phyloP scores from a whole-genome alignment of 1,140 invertebrate genomes.

The Drosophila melanica region DNA sequence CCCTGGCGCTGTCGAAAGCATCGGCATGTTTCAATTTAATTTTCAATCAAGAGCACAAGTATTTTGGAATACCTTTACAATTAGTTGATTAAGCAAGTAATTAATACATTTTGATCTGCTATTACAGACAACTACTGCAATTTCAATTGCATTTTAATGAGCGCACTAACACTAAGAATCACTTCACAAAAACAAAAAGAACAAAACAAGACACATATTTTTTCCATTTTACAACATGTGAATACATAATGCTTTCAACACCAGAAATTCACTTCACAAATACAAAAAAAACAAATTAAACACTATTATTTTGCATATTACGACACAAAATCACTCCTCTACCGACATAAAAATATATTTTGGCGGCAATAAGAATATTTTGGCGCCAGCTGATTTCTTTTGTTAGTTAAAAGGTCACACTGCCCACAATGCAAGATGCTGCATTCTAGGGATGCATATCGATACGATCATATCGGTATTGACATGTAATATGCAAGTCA shows the following conservation, averaged over 20 bases:
- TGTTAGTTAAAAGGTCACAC: neutral
- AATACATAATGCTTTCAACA: slow-evolving; percentile 1
- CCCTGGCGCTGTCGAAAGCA: no score
- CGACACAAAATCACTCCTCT: neutral
- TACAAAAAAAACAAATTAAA: neutral
- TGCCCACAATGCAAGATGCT: neutral
- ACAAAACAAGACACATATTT: no score
- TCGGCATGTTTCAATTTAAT: no score
- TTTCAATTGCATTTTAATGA: slow-evolving; percentile 8
- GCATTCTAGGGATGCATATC: no score
- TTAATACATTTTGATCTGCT: neutral
- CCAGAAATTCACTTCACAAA: neutral
- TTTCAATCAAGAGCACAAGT: neutral
- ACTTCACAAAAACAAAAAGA: neutral
- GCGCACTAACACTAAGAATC: neutral
- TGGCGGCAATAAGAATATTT: neutral
- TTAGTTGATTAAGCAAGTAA: slow-evolving; percentile 3
- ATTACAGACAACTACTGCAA: neutral
- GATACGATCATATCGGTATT: no score
- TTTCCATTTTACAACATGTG: no score
- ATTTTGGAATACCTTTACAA: slow-evolving; percentile 11
- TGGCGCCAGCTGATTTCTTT: neutral
- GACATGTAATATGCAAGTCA: no score
- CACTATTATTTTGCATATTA: neutral
- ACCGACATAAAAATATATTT: neutral